Percentiles rank a stretch among this genome's conserved stretches.
Evolutionary conservation across 2,113 vertebrate genomes (phyloP).

Genomic region (Fregata magnificens): DNA sequence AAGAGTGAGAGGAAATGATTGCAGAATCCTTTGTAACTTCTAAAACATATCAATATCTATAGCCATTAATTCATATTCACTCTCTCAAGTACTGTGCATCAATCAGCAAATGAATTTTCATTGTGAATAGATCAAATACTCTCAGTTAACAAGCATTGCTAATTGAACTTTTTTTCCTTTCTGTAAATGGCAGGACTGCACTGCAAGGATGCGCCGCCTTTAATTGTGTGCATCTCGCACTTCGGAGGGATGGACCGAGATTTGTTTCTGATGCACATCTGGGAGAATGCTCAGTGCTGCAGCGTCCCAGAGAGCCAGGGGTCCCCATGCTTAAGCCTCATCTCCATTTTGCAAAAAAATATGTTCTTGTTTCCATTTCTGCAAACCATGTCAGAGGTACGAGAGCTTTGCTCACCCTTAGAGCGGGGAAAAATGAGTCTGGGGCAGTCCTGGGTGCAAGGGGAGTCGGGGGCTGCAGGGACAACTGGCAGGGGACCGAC

Average conservation of each 20-base stretch:
- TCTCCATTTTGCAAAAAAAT: no score
- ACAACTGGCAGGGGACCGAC: not conserved
- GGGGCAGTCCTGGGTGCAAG: not conserved
- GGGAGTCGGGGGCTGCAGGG: not conserved
- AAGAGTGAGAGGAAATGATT: not conserved
- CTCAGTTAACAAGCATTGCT: not conserved
- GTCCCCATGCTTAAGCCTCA: not conserved
- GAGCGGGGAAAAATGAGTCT: not conserved
- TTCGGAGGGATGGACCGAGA: fast-evolving
- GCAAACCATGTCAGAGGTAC: not conserved
- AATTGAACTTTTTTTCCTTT: not conserved
- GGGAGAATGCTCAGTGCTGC: no score
- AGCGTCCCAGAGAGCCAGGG: fast-evolving
- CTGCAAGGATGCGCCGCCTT: not conserved
- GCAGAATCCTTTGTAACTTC: not conserved
- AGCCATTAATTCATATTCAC: not conserved
- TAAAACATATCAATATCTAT: not conserved
- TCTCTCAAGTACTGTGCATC: not conserved
- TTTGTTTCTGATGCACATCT: fast-evolving
- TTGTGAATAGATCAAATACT: not conserved
- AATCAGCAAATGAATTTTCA: not conserved
- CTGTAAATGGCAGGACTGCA: not conserved
- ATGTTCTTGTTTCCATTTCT: not conserved
- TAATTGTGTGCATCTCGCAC: fast-evolving
- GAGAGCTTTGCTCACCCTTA: fast-evolving